phyloP scores from a whole-genome alignment of 64 coral and sea anemone species.

The Stichodactyla helianthus region DNA sequence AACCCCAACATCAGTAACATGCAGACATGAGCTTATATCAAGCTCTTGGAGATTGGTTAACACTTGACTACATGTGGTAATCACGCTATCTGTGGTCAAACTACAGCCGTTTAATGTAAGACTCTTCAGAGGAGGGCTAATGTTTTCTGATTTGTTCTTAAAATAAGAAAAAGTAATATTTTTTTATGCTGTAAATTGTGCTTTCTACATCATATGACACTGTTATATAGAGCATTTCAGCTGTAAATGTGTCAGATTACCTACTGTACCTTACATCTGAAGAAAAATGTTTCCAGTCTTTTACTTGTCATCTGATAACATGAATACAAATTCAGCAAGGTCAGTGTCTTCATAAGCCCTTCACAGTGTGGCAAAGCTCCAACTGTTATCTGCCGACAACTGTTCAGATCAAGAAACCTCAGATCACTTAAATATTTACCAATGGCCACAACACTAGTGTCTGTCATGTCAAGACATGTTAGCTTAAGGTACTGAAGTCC shows the following conservation, averaged over 20 bases:
- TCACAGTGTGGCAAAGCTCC: constrained; percentile 36
- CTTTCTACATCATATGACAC: no score
- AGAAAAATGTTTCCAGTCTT: constrained; percentile 55
- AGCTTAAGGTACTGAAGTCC: constrained; percentile 56
- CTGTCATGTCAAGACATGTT: constrained; percentile 80
- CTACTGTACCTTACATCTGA: constrained; percentile 29
- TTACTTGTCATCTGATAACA: constrained; percentile 76
- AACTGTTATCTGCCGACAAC: constrained; percentile 80
- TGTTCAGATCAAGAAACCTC: constrained; percentile 67
- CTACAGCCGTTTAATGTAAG: constrained; percentile 82
- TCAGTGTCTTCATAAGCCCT: constrained; percentile 38
- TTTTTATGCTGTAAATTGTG: no score
- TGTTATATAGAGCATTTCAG: no score
- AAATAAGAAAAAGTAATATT: not conserved
- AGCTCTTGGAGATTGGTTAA: constrained; percentile 64
- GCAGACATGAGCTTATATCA: constrained; percentile 78
- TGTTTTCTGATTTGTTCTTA: not conserved
- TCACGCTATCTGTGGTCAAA: constrained; percentile 44
- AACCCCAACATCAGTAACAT: constrained; percentile 63
- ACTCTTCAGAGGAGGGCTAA: constrained; percentile 19
- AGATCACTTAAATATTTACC: constrained; percentile 65
- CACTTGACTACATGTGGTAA: constrained; percentile 26
- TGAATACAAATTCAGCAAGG: constrained; percentile 80
- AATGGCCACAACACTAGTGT: constrained; percentile 60
- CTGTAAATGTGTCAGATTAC: no score